Evolutionary conservation across 2,888 invertebrate species (phyloP).

Genomic region (Eudiplozoon nipponicum): DNA sequence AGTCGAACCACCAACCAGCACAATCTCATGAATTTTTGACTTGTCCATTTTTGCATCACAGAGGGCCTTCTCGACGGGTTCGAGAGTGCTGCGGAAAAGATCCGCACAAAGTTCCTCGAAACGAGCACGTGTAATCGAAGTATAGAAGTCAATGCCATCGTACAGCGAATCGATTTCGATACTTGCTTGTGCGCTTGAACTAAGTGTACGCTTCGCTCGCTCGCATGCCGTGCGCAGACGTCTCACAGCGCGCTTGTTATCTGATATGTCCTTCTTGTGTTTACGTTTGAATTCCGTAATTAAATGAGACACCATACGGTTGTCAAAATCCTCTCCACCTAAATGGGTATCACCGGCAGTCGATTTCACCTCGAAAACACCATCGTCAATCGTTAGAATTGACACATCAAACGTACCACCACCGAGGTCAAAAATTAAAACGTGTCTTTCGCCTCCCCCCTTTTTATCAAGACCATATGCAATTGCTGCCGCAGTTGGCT

Average conservation of each 20-base stretch:
- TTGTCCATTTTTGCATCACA: slow-evolving; percentile 47
- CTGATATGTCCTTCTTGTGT: slow-evolving; percentile 26
- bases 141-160: slow-evolving; percentile 22
- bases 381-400: slow-evolving; percentile 69
- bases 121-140: slow-evolving; percentile 21
- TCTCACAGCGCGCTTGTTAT: slow-evolving; percentile 20
- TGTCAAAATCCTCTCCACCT: slow-evolving; percentile 46
- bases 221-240: slow-evolving; percentile 22
- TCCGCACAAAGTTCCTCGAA: slow-evolving; percentile 22
- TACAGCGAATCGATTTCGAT: slow-evolving; percentile 41
- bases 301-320: slow-evolving; percentile 27
- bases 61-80: slow-evolving; percentile 45
- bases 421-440: slow-evolving; percentile 36
- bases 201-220: slow-evolving; percentile 24
- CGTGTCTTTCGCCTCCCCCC: slow-evolving; percentile 31
- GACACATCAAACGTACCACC: slow-evolving; percentile 84
- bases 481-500: slow-evolving; percentile 39
- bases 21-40: slow-evolving; percentile 41
- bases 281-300: slow-evolving; percentile 27
- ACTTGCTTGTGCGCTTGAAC: slow-evolving; percentile 30
- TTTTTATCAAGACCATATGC: slow-evolving; percentile 32
- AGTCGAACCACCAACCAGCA: slow-evolving; percentile 38
- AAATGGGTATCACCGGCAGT: slow-evolving; percentile 78
- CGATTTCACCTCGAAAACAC: slow-evolving; percentile 59
- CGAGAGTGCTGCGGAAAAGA: slow-evolving; percentile 34